These are phyloP conservation scores for Catharus ustulatus DNA, from an alignment of 2,797 vertebrate species.

Conservation along the genomic window DNA sequence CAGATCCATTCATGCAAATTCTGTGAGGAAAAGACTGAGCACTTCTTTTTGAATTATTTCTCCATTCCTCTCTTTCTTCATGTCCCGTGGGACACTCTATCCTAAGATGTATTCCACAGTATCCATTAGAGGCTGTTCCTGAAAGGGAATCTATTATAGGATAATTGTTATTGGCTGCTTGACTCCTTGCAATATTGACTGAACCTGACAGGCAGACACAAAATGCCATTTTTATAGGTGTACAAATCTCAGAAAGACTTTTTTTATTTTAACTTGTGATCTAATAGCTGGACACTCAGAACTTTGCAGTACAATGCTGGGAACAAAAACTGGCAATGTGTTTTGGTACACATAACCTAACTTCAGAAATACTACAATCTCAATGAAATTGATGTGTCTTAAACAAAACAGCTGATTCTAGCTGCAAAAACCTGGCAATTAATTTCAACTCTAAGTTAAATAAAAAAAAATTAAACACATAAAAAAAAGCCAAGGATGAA, in stretches of 20 bases:
- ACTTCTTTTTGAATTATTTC: not conserved
- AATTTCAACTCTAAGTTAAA: not conserved
- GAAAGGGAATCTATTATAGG: rapidly evolving
- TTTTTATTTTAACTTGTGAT: not conserved
- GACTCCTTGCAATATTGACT: not conserved
- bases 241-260: not conserved
- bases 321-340: not conserved
- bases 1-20: not conserved
- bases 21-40: not conserved
- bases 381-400: not conserved
- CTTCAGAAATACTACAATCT: not conserved
- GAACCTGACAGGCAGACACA: not conserved
- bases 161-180: not conserved
- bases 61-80: not conserved
- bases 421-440: not conserved
- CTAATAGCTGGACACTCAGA: not conserved
- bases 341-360: not conserved
- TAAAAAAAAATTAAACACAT: not conserved
- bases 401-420: not conserved
- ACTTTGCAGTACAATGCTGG: not conserved
- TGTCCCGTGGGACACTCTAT: not conserved
- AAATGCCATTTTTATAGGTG: not conserved
- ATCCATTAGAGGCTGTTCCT: not conserved
- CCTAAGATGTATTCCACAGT: not conserved
- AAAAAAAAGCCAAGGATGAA: not conserved